Base-by-base conservation (phyloP, 2,113 vertebrate species). In the Bubo blakistoni region DNA sequence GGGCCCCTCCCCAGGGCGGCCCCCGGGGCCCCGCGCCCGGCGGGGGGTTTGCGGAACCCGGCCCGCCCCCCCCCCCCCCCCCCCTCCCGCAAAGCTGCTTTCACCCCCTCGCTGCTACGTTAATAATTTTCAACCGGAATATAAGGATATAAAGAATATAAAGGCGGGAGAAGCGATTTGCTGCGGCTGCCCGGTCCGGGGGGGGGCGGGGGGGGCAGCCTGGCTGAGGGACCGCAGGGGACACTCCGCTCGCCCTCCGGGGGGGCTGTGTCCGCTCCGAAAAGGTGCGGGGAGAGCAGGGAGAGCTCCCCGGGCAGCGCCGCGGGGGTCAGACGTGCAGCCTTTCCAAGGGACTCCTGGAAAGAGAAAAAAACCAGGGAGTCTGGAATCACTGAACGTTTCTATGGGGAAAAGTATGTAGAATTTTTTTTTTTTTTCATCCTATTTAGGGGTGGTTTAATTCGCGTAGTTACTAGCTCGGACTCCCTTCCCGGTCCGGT, bases 271-370 rank as follows among this genome's bases (percentile, higher is more conserved):
- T 4, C 47, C 2, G 55, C 7, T 11, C 44, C 71, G 0, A 12
- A 34, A n/a, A 49, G 4, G 32, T 21, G 47, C 26, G 12, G 54
- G 63, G 24, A 8, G 55, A 13, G 36, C 58, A 3, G 29, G 40
- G 55, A 29, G 11, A 54, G 3, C 9, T 29, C n/a, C 51, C 49
- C 22, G 36, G 61, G 72, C 26, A 20, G 63, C 3, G 5, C 51
- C 10, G 83, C 10, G 0, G 36, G 0, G 1, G 44, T 3, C 9
- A 9, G 54, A 85, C 0, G 4, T 2, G 1, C 17, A 14, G 63
- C n/a, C 11, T 72, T 18, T 34, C 0, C 19, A 15, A 38, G 51
- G 32, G 24, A 8, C 40, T 30, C n/a, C 5, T 26, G 58, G 42
- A 81, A 63, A 67, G 16, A 32, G 0, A 16, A 52, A 90, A 59